phyloP scores from a whole-genome alignment of 2,113 vertebrate genomes.

The Elephantulus edwardii region DNA sequence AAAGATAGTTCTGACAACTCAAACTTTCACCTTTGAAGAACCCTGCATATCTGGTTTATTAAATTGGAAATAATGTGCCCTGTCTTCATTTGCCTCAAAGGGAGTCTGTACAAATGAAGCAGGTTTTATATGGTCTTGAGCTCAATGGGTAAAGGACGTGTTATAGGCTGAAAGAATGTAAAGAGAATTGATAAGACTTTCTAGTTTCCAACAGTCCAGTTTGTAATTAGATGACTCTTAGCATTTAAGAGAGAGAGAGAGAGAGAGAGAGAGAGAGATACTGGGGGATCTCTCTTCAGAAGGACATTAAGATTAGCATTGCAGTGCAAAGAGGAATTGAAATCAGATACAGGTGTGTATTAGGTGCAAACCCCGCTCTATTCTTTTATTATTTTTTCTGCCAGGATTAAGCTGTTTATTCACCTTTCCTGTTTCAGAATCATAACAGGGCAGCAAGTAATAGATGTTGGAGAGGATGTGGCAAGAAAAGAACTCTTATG shows the following conservation, averaged over 20 bases:
- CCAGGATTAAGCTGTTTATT: too few relatives aligned
- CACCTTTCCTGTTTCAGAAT: too few relatives aligned
- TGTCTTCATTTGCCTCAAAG: background rate
- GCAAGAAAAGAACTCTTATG: too few relatives aligned
- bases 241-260: background rate
- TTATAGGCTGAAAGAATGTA: background rate
- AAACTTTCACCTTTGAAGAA: background rate
- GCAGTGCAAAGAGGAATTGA: background rate
- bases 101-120: background rate
- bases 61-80: background rate
- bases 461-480: too few relatives aligned
- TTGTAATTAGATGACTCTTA: background rate
- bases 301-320: background rate
- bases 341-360: background rate
- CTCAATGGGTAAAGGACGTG: background rate
- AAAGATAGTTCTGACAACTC: slow-evolving; percentile 36
- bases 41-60: background rate
- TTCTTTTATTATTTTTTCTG: too few relatives aligned
- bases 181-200: background rate
- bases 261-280: background rate
- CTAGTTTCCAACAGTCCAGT: too few relatives aligned
- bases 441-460: too few relatives aligned
- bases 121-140: background rate
- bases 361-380: background rate
- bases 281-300: background rate